Conservation (phyloP, 1,140 invertebrate genomes). For the Helicoverpa armigera region DNA sequence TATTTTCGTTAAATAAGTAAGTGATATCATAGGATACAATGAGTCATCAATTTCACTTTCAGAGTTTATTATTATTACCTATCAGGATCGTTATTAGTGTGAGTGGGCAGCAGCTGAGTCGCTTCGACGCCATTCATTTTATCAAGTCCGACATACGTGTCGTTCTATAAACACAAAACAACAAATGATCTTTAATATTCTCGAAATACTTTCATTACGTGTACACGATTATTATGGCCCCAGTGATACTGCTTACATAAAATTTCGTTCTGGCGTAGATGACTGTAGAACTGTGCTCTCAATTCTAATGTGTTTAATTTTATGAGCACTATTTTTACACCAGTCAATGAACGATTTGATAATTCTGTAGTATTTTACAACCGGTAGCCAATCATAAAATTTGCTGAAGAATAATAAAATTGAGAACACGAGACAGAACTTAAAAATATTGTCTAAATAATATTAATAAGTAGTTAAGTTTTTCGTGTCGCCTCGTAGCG, state of each 20-base stretch:
- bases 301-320: not conserved
- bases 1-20: slow-evolving; percentile 14
- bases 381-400: slow-evolving; percentile 8
- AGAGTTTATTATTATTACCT: slow-evolving; percentile 17
- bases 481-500: slow-evolving; percentile 43
- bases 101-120: slow-evolving; percentile 47
- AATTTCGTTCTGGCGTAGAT: not conserved
- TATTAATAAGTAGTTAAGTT: not conserved
- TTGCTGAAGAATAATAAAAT: slow-evolving; percentile 16
- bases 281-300: not conserved
- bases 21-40: slow-evolving; percentile 22
- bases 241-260: not conserved
- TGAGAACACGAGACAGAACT: slow-evolving; percentile 6
- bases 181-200: slow-evolving; percentile 44
- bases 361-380: slow-evolving; percentile 30
- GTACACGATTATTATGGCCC: slow-evolving; percentile 13
- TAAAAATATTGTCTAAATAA: not conserved
- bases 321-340: not conserved
- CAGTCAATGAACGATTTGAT: slow-evolving; percentile 27
- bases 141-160: slow-evolving; percentile 37
- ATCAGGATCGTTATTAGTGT: slow-evolving; percentile 38
- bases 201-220: slow-evolving; percentile 41
- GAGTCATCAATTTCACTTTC: slow-evolving; percentile 40
- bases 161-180: slow-evolving; percentile 31
- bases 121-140: slow-evolving; percentile 46